phyloP scores from a whole-genome alignment of 2,888 invertebrate genomes.

The Sycophila texana region DNA sequence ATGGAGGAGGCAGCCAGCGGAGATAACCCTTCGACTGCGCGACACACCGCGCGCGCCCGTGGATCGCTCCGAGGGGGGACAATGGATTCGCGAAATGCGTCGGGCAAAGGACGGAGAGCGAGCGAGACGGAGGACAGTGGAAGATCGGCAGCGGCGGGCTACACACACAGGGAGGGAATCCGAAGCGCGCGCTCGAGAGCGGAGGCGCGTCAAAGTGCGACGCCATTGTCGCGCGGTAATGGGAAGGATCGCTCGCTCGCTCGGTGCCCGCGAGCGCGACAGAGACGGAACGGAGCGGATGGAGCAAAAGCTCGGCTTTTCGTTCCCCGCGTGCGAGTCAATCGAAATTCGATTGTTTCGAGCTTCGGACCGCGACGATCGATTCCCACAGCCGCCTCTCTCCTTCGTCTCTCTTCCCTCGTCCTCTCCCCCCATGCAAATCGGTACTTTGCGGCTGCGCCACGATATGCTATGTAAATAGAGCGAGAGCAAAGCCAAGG shows the following conservation, averaged over 20 bases:
- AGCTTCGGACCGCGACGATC: slow-evolving; percentile 23
- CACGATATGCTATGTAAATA: slow-evolving; percentile 53
- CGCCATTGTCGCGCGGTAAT: slow-evolving; percentile 72
- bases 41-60: background rate
- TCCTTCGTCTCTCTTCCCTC: too few species aligned
- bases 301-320: slow-evolving; percentile 56
- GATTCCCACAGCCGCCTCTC: slow-evolving; percentile 7
- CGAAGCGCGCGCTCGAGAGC: slow-evolving; percentile 38
- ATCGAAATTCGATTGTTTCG: slow-evolving; percentile 74
- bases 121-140: slow-evolving; percentile 10
- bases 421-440: slow-evolving; percentile 49
- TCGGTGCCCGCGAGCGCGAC: slow-evolving; percentile 5
- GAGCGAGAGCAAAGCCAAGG: slow-evolving; percentile 12
- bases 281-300: slow-evolving; percentile 16
- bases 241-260: slow-evolving; percentile 72
- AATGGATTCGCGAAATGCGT: slow-evolving; percentile 59
- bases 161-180: slow-evolving; percentile 51
- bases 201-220: slow-evolving; percentile 63
- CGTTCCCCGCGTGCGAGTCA: slow-evolving; percentile 65
- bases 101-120: slow-evolving; percentile 35
- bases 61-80: too few species aligned
- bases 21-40: slow-evolving; percentile 44
- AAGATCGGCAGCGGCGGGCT: background rate
- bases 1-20: slow-evolving; percentile 38
- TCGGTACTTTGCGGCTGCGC: slow-evolving; percentile 48